Evolutionary conservation across 2,113 vertebrate genomes (phyloP).

Genomic region (Chaetodon auriga): DNA sequence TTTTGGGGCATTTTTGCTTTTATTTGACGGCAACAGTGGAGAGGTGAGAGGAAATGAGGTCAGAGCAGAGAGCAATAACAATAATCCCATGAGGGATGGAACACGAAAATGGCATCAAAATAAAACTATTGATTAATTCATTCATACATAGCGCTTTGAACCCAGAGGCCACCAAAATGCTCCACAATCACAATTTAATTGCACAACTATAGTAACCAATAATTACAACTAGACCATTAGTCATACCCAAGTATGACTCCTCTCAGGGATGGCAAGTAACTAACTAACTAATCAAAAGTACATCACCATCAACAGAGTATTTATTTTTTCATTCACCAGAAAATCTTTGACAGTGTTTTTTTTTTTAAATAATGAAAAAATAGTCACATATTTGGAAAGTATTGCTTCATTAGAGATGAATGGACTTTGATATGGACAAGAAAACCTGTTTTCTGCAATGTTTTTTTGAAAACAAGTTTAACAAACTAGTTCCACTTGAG

Average conservation of each 20-base stretch:
- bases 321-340: not conserved
- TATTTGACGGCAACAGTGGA: too few species aligned
- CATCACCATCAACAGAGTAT: too few species aligned
- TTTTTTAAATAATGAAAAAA: not conserved
- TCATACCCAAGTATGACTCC: too few species aligned
- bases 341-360: not conserved
- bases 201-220: not conserved
- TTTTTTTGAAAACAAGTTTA: too few species aligned
- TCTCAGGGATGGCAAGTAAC: too few species aligned
- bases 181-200: not conserved
- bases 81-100: not conserved
- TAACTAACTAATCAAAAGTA: too few species aligned
- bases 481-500: too few species aligned
- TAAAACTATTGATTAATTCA: not conserved
- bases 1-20: too few species aligned
- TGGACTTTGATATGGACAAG: not conserved
- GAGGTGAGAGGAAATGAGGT: too few species aligned
- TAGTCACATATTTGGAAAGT: too few species aligned
- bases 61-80: not conserved
- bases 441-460: too few species aligned
- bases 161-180: not conserved
- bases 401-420: not conserved
- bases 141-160: not conserved
- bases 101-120: not conserved
- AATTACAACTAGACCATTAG: not conserved